Percentiles rank a stretch among this genome's conserved stretches.
Evolutionary conservation across 1,140 invertebrate genomes (phyloP).

Genomic region (Drosophila murphyi): DNA sequence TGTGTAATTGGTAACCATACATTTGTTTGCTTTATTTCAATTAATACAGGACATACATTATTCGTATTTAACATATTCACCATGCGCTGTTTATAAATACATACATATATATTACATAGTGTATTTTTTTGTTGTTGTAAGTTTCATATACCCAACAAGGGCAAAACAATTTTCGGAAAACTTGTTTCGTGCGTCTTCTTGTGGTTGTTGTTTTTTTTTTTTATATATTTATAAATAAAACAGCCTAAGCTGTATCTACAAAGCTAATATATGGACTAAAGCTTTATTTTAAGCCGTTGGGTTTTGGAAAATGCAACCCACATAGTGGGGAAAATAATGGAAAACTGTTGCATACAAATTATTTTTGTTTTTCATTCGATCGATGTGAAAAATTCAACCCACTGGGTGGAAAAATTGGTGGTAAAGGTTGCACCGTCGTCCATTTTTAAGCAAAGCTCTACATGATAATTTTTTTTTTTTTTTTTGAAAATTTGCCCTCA

Average conservation of each 20-base stretch:
- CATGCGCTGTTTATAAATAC: slow-evolving; percentile 34
- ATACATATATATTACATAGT: neutral
- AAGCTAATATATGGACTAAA: slow-evolving; percentile 15
- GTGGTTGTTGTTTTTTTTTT: neutral
- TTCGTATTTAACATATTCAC: slow-evolving; percentile 82
- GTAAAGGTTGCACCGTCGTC: neutral
- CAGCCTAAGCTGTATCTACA: slow-evolving; percentile 12
- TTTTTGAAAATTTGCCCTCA: neutral
- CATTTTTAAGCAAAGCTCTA: neutral
- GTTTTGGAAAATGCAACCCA: neutral
- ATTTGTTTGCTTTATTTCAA: slow-evolving; percentile 55
- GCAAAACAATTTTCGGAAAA: slow-evolving; percentile 53
- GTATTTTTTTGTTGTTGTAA: slow-evolving; percentile 20
- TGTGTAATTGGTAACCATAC: slow-evolving; percentile 6
- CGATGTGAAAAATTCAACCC: neutral
- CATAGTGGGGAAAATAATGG: neutral
- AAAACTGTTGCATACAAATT: neutral
- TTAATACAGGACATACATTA: slow-evolving; percentile 81
- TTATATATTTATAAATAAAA: slow-evolving; percentile 53
- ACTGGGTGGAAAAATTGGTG: neutral
- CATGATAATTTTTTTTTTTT: neutral
- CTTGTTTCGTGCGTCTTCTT: slow-evolving; percentile 17
- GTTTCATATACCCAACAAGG: slow-evolving; percentile 59
- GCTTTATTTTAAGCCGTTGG: slow-evolving; percentile 1
- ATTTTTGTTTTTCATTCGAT: neutral